A percentile compares a stretch with the other conserved stretches of the same genome.
Evolutionary conservation across 2,888 invertebrate species (phyloP).

Genomic region (Hedya salicella): DNA sequence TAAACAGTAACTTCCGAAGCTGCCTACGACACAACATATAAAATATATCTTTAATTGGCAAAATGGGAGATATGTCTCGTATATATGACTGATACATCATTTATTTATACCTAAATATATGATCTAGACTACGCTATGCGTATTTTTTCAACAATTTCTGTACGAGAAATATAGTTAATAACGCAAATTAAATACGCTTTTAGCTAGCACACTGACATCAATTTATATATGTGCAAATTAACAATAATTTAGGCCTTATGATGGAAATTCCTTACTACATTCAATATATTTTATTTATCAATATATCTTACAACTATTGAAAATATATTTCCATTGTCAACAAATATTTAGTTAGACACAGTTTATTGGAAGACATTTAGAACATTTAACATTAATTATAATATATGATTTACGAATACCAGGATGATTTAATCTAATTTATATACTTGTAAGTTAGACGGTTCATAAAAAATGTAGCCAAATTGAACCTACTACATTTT

Average conservation of each 20-base stretch:
- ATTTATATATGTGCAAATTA: slow-evolving; percentile 24
- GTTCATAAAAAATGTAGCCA: slow-evolving; percentile 33
- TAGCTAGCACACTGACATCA: slow-evolving; percentile 28
- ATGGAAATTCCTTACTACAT: slow-evolving; percentile 43
- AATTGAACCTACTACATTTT: slow-evolving; percentile 15
- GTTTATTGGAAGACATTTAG: slow-evolving; percentile 34
- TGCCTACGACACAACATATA: slow-evolving; percentile 60
- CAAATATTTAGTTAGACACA: slow-evolving; percentile 29
- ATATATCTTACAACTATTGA: slow-evolving; percentile 42
- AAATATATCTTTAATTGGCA: slow-evolving; percentile 78
- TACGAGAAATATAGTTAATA: slow-evolving; percentile 44
- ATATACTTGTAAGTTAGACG: slow-evolving; percentile 38
- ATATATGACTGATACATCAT: slow-evolving; percentile 46
- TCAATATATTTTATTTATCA: slow-evolving; percentile 1
- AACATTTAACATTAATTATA: slow-evolving; percentile 32
- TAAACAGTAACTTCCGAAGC: slow-evolving; percentile 42
- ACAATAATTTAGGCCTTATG: slow-evolving; percentile 46
- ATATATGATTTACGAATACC: slow-evolving; percentile 21
- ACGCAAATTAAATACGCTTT: slow-evolving; percentile 43
- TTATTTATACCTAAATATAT: slow-evolving; percentile 23
- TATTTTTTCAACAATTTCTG: slow-evolving; percentile 45
- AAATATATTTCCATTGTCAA: slow-evolving; percentile 77
- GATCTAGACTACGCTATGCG: slow-evolving; percentile 40
- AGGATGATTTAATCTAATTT: slow-evolving; percentile 20
- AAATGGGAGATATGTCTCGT: slow-evolving; percentile 80